Conservation (phyloP, 2,113 vertebrate genomes). For the Campylomormyrus tamandua region DNA sequence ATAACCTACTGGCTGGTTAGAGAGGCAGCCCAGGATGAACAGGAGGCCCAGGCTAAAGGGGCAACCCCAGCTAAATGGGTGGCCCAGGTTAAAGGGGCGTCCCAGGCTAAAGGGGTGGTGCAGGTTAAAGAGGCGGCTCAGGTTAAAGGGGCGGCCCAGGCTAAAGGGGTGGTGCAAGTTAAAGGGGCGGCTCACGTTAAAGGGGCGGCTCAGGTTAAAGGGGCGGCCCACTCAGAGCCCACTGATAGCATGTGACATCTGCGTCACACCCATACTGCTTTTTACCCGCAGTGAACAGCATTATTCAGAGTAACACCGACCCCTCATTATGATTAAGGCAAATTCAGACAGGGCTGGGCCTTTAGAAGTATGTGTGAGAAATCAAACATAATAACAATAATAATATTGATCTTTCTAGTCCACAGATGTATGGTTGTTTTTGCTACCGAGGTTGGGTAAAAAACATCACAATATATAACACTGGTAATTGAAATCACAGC, state of each 20-base stretch:
- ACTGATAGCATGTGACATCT: background rate
- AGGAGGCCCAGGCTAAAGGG: background rate
- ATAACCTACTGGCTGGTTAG: background rate
- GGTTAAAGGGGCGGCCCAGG: background rate
- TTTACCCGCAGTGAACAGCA: background rate
- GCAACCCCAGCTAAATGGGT: too few relatives aligned
- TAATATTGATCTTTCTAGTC: background rate
- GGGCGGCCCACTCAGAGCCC: background rate
- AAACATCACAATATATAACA: background rate
- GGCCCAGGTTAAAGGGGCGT: background rate
- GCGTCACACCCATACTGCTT: background rate
- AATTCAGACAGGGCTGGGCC: background rate
- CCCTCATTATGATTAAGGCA: background rate
- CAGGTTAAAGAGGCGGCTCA: background rate
- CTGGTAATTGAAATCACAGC: background rate
- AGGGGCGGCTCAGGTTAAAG: background rate
- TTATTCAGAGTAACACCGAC: background rate
- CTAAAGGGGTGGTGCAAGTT: background rate
- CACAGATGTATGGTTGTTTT: too few relatives aligned
- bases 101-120: accelerated
- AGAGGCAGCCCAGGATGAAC: background rate
- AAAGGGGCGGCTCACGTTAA: background rate
- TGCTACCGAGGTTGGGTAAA: background rate
- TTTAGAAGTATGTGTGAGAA: background rate
- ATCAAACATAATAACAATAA: background rate